Evolutionary conservation across 2,113 vertebrate species (phyloP).

Genomic region (Sprattus sprattus): DNA sequence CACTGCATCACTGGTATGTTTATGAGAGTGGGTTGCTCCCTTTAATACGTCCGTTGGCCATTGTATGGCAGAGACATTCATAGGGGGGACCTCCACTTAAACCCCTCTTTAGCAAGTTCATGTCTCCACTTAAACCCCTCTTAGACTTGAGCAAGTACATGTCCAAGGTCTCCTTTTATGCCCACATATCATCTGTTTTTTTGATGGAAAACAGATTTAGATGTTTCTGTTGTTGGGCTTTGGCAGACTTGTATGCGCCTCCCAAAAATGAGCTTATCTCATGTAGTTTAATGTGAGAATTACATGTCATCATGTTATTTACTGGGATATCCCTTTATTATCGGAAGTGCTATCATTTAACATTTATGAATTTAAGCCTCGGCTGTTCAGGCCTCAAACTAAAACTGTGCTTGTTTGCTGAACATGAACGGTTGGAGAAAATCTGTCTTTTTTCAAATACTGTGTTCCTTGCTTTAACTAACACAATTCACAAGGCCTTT

Average conservation of each 20-base stretch:
- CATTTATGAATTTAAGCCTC: not conserved
- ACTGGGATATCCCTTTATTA: not conserved
- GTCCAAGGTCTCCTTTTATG: no score
- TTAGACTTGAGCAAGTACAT: no score
- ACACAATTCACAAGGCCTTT: conserved; percentile 20
- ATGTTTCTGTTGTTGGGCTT: no score
- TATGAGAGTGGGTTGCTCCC: not conserved
- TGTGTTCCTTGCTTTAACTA: conserved; percentile 35
- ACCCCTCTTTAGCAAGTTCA: no score
- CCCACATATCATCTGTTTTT: no score
- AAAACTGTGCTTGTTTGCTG: not conserved
- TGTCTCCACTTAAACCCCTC: no score
- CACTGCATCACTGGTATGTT: not conserved
- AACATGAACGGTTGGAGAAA: conserved; percentile 43
- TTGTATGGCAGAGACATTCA: not conserved
- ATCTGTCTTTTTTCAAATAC: conserved; percentile 55
- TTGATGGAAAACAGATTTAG: no score
- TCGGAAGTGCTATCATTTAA: not conserved
- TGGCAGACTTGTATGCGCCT: no score
- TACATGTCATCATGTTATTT: not conserved
- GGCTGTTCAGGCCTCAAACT: not conserved
- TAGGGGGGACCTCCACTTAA: not conserved
- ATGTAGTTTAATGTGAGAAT: not conserved
- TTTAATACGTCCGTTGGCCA: no score
- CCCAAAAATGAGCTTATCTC: no score